These are phyloP conservation scores for Scomber scombrus DNA, from an alignment of 2,113 vertebrate species.

Conservation along the genomic window DNA sequence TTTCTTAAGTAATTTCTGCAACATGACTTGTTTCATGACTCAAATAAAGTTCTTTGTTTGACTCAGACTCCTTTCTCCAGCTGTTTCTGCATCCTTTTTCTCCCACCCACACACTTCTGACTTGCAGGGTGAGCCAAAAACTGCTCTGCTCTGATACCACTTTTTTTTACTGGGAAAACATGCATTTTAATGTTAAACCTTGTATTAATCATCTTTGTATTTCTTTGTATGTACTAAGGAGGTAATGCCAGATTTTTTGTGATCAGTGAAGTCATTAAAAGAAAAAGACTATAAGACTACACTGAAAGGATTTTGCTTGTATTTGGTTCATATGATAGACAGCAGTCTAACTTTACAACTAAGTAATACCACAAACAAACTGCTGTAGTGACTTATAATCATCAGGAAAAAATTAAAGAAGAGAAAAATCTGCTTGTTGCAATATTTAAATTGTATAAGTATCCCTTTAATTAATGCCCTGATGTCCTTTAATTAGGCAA, in stretches of 20 bases:
- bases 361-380: constrained; percentile 7
- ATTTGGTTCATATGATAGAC: constrained; percentile 16
- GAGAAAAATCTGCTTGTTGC: background rate
- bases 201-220: constrained; percentile 10
- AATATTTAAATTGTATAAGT: background rate
- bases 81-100: constrained; percentile 42
- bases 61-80: constrained; percentile 43
- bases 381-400: background rate
- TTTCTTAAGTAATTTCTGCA: constrained; percentile 9
- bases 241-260: background rate
- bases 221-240: background rate
- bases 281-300: constrained; percentile 10
- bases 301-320: constrained; percentile 5
- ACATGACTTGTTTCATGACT: constrained; percentile 28
- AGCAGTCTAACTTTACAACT: background rate
- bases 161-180: background rate
- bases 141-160: constrained; percentile 20
- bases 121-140: constrained; percentile 21
- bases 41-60: constrained; percentile 43
- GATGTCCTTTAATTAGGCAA: background rate
- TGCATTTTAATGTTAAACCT: constrained; percentile 13
- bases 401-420: background rate
- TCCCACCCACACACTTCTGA: constrained; percentile 49
- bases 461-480: background rate
- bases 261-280: constrained; percentile 25